Evolutionary conservation across 1,140 invertebrate genomes (phyloP).

Genomic region (Probaryconus sp.): DNA sequence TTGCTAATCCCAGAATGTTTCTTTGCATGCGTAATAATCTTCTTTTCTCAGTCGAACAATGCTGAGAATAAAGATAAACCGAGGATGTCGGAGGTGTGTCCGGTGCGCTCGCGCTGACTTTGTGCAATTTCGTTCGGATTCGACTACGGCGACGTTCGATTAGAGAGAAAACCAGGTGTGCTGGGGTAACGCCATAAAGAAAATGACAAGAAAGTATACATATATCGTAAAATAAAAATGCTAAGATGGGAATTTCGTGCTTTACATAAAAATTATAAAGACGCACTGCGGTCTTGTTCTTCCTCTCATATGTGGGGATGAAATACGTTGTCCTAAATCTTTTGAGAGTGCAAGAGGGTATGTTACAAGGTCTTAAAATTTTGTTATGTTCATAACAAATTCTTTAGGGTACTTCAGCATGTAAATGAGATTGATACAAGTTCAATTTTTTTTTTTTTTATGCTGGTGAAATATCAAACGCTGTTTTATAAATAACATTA

Average conservation of each 20-base stretch:
- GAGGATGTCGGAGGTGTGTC: constrained; percentile 39
- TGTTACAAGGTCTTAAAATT: no score
- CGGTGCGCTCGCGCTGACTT: constrained; percentile 23
- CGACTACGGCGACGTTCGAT: constrained; percentile 50
- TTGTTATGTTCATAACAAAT: no score
- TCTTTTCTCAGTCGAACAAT: constrained; percentile 29
- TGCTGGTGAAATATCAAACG: no score
- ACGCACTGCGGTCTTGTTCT: no score
- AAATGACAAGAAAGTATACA: constrained; percentile 13
- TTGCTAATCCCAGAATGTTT: constrained; percentile 39
- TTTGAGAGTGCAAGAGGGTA: no score
- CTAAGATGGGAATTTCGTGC: constrained; percentile 12
- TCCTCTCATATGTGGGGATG: no score
- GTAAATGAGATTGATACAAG: no score
- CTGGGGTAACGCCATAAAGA: constrained; percentile 10
- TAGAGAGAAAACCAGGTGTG: constrained; percentile 23
- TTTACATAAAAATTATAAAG: constrained; percentile 17
- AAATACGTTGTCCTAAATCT: no score
- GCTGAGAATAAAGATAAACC: constrained; percentile 31
- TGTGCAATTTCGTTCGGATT: constrained; percentile 49
- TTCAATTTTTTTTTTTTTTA: no score
- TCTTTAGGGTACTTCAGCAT: no score
- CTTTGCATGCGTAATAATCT: constrained; percentile 45
- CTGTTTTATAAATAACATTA: no score
- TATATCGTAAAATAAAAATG: constrained; percentile 5